These are phyloP conservation scores for Loripinus fragilis DNA, from an alignment of 2,888 invertebrate genomes.

Conservation along the genomic window DNA sequence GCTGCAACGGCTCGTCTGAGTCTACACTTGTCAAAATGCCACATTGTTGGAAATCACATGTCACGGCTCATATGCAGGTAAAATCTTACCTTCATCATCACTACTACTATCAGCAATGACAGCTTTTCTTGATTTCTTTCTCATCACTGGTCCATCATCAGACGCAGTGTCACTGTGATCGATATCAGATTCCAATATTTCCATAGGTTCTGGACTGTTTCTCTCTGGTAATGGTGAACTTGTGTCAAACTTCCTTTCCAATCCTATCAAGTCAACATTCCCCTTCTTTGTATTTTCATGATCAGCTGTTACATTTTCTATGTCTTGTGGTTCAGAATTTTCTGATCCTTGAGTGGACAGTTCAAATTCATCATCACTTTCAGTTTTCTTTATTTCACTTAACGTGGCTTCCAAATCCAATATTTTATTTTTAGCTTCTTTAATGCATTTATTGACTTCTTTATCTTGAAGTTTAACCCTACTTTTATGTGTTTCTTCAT, in stretches of 20 bases:
- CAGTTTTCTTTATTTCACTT: slow-evolving; percentile 10
- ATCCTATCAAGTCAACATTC: background rate
- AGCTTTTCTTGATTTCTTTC: slow-evolving; percentile 40
- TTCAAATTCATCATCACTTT: background rate
- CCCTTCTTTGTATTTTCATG: background rate
- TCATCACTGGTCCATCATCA: slow-evolving; percentile 31
- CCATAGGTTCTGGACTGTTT: background rate
- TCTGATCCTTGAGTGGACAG: background rate
- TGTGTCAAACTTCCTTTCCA: slow-evolving; percentile 15
- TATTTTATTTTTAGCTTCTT: background rate
- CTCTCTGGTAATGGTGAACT: slow-evolving; percentile 1
- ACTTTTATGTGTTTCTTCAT: slow-evolving; percentile 5
- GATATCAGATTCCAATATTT: slow-evolving; percentile 12
- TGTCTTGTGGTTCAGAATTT: background rate
- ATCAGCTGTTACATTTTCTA: background rate
- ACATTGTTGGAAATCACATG: too few relatives aligned
- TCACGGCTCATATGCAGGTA: too few relatives aligned
- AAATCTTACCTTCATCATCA: slow-evolving; percentile 54
- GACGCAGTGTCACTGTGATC: background rate
- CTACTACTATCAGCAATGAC: slow-evolving; percentile 60
- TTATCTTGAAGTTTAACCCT: background rate
- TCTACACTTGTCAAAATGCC: too few relatives aligned
- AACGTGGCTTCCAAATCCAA: background rate
- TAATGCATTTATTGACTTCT: background rate
- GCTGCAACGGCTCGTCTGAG: too few relatives aligned